These are phyloP conservation scores for Clitarchus hookeri DNA, from an alignment of 2,888 invertebrate species.

Conservation along the genomic window DNA sequence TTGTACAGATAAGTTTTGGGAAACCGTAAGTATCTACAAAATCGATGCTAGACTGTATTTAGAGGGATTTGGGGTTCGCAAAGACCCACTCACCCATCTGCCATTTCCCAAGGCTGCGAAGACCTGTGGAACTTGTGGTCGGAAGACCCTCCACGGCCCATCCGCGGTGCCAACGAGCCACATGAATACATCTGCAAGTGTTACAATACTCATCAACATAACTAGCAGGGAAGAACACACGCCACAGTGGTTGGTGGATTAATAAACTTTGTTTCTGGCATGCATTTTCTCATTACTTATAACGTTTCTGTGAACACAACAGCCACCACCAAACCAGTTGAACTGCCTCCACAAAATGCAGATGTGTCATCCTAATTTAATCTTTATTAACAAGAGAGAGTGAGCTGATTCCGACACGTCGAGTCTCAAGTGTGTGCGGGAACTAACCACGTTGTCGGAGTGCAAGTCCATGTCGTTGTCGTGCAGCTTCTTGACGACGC, in stretches of 20 bases:
- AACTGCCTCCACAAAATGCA: no score
- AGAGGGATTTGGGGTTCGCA: not conserved
- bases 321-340: no score
- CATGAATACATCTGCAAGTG: slow-evolving; percentile 58
- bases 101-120: slow-evolving; percentile 60
- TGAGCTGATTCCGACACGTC: no score
- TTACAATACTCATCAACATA: not conserved
- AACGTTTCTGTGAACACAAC: no score
- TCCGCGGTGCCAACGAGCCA: slow-evolving; percentile 59
- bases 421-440: not conserved
- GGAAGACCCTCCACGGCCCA: slow-evolving; percentile 55
- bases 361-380: no score
- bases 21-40: no score
- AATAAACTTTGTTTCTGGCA: no score
- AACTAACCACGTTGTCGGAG: slow-evolving; percentile 53
- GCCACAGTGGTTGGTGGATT: not conserved
- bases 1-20: no score
- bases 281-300: no score
- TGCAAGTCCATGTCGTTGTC: slow-evolving; percentile 57
- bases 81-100: slow-evolving; percentile 56
- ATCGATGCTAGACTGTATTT: no score
- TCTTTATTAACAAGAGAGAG: no score
- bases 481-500: slow-evolving; percentile 55
- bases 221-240: no score
- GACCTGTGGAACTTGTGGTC: slow-evolving; percentile 56